phyloP scores from a whole-genome alignment of 2,797 vertebrate genomes.

The Mormyrops attenuatus region DNA sequence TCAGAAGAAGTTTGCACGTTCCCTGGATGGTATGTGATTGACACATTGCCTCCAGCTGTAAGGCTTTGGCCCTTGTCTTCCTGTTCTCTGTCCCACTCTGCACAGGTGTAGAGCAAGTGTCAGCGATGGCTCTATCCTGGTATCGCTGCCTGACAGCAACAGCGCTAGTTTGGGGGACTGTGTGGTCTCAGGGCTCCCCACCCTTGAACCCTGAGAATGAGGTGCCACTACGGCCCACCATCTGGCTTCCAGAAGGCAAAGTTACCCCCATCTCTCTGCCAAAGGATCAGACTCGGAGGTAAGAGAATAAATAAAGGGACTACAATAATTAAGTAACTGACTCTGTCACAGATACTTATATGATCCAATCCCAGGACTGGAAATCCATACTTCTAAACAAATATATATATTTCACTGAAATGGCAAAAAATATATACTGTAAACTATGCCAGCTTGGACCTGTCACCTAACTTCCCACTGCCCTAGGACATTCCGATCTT shows the following conservation, averaged over 20 bases:
- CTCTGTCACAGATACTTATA: not conserved
- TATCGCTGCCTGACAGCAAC: constrained; percentile 41
- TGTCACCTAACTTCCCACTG: not conserved
- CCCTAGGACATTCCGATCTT: not conserved
- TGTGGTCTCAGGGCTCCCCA: constrained; percentile 34
- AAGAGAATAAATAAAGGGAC: constrained; percentile 30
- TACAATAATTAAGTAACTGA: not conserved
- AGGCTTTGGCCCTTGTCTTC: constrained; percentile 43
- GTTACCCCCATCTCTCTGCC: constrained; percentile 68
- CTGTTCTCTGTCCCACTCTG: constrained; percentile 29
- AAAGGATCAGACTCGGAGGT: constrained; percentile 78
- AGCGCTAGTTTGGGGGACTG: constrained; percentile 43
- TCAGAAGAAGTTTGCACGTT: constrained; percentile 41
- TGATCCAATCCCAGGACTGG: not conserved
- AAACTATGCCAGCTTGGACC: not conserved
- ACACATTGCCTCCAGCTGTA: constrained; percentile 30
- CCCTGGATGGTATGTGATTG: constrained; percentile 35
- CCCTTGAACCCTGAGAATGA: constrained; percentile 63
- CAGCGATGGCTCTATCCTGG: constrained; percentile 42
- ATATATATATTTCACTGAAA: not conserved
- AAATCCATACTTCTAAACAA: not conserved
- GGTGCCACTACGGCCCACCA: constrained; percentile 66
- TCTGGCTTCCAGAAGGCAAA: constrained; percentile 70
- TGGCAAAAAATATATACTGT: not conserved
- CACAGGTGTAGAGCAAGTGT: constrained; percentile 20